Base-by-base conservation (phyloP, 1,140 invertebrate genomes). In the Lepidurus apus region DNA sequence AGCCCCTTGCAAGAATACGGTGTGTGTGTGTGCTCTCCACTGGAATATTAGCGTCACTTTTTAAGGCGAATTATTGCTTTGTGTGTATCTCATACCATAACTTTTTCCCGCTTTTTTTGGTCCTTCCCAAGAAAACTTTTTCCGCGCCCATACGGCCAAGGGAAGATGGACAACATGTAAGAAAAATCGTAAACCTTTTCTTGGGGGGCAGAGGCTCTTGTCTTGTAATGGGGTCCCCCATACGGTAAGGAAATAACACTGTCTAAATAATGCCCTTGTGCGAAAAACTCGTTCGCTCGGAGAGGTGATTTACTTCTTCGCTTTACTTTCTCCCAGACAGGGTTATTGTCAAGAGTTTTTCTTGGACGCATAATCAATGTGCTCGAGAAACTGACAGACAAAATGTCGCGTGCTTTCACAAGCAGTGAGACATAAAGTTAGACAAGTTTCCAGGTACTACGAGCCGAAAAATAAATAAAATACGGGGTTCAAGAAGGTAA, bases 1-100 rank as follows among this genome's bases (percentile, higher is more conserved):
- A 21, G 21, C 21, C 17, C 17, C 53, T 17, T 1, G 53, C 9
- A n/a, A 65, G 21, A 21, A 65, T 65, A 65, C n/a, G 53, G 53
- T 1, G 26, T 34, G 26, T 34, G 26, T 26, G 34, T 34, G 21
- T 17, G 53, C 53, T 65, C 53, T 65, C 53, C 4, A 65, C 4
- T 65, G 53, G 53, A 65, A 65, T 65, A 65, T 65, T 65, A 65
- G 13, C 21, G 53, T 65, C 53, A 9, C 53, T 65, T 65, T 65
- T 65, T 34, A 13, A 21, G 53, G 53, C n/a, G 53, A 65, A 65
- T 65, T 65, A 65, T 65, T 13, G 53, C 53, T 7, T 65, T 65
- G 17, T 34, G 4, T 34, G 34, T 21, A 65, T 65, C 17, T 65
- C 53, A n/a, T 65, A 65, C 53, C 21, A n/a, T 6, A 65, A 21